Conservation (phyloP, 2,797 vertebrate species). For the Mormyrus proboscirostris region DNA sequence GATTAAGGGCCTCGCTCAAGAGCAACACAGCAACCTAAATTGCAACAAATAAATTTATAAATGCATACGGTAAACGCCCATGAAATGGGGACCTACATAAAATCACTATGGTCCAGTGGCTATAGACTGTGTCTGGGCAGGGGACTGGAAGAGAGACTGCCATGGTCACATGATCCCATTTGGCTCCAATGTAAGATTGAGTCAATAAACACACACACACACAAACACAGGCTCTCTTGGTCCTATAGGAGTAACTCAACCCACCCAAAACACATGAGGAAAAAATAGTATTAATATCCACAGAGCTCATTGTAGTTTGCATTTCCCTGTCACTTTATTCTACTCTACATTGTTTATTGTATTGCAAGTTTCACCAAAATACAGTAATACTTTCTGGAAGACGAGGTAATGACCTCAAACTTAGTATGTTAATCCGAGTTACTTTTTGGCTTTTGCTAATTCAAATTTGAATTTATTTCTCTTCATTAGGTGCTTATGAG, state of each 20-base stretch:
- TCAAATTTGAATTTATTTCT: slow-evolving; percentile 57
- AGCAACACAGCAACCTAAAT: neutral
- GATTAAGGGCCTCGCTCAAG: neutral
- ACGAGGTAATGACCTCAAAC: slow-evolving; percentile 24
- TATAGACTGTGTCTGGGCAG: neutral
- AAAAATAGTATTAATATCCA: neutral
- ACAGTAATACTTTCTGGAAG: slow-evolving; percentile 28
- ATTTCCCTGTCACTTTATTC: slow-evolving; percentile 7
- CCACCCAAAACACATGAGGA: neutral
- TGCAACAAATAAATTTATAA: neutral
- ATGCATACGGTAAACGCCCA: neutral
- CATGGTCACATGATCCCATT: neutral
- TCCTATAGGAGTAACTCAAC: neutral
- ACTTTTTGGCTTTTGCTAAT: slow-evolving; percentile 53
- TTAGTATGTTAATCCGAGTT: slow-evolving; percentile 37
- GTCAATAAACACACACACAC: slow-evolving; percentile 2
- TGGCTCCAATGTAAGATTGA: neutral
- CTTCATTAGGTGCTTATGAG: slow-evolving; percentile 55
- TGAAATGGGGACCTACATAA: neutral
- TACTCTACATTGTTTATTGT: slow-evolving; percentile 35
- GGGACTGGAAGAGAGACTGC: neutral
- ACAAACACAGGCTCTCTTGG: neutral
- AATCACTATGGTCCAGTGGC: neutral
- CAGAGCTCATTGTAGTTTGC: neutral
- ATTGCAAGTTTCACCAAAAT: slow-evolving; percentile 31